These are phyloP conservation scores for Bolborhynchus lineola DNA, from an alignment of 2,113 vertebrate species.

Conservation along the genomic window DNA sequence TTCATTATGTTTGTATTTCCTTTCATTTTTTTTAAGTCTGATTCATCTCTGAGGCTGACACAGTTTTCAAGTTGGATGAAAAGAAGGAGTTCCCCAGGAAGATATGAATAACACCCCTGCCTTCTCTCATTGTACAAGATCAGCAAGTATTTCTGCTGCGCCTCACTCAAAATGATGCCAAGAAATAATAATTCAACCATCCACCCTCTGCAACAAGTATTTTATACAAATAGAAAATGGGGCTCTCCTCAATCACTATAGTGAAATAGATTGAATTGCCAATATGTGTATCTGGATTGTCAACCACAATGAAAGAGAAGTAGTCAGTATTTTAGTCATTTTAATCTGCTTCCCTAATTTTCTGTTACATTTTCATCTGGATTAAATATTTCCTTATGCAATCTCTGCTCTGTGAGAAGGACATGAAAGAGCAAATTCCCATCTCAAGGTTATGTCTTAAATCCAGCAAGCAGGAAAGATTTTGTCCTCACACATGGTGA, in stretches of 20 bases:
- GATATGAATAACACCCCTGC: neutral
- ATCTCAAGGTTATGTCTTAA: neutral
- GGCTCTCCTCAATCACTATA: neutral
- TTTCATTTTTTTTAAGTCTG: neutral
- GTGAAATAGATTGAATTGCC: neutral
- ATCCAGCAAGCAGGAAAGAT: neutral
- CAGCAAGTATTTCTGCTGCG: neutral
- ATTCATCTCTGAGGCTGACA: neutral
- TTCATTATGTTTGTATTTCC: neutral
- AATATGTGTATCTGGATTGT: neutral
- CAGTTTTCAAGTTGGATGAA: neutral
- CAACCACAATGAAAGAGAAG: neutral
- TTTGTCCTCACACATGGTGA: neutral
- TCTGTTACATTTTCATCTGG: neutral
- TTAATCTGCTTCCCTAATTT: neutral
- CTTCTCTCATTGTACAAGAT: neutral
- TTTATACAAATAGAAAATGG: neutral
- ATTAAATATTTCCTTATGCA: neutral
- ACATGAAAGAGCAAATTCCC: neutral
- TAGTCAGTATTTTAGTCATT: neutral
- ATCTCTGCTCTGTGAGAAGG: neutral
- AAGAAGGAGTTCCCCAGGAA: neutral
- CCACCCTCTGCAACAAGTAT: neutral
- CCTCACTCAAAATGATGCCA: neutral
- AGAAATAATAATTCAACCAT: neutral